These are phyloP conservation scores for Gulo gulo DNA, from an alignment of 2,113 vertebrate species.

Conservation along the genomic window DNA sequence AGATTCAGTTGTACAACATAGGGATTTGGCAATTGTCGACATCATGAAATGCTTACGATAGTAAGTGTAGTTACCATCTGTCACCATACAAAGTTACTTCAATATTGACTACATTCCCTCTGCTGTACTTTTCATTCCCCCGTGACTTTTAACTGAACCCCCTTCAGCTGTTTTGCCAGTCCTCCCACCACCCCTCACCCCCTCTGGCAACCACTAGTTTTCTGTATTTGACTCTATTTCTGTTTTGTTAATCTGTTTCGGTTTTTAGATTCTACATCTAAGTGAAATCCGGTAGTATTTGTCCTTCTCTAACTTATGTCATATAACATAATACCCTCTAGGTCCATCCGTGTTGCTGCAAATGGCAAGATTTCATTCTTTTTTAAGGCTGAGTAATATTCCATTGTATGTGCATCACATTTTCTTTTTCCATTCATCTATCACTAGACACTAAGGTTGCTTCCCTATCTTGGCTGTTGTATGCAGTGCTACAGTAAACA, in stretches of 20 bases:
- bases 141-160: background rate
- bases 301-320: background rate
- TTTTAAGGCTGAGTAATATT: background rate
- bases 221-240: background rate
- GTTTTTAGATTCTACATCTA: background rate
- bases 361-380: background rate
- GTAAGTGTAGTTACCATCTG: background rate
- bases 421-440: background rate
- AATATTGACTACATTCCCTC: background rate
- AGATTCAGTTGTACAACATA: background rate
- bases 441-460: background rate
- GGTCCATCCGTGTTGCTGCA: background rate
- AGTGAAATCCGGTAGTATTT: background rate
- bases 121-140: background rate
- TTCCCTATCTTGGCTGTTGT: background rate
- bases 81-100: background rate
- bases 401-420: background rate
- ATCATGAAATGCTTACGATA: background rate
- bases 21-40: background rate
- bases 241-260: background rate
- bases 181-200: background rate
- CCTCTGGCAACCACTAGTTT: background rate
- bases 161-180: background rate
- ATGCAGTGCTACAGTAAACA: background rate
- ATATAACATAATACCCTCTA: background rate